Evolutionary conservation across 2,113 vertebrate species (phyloP).

Genomic region (Notechis scutatus): DNA sequence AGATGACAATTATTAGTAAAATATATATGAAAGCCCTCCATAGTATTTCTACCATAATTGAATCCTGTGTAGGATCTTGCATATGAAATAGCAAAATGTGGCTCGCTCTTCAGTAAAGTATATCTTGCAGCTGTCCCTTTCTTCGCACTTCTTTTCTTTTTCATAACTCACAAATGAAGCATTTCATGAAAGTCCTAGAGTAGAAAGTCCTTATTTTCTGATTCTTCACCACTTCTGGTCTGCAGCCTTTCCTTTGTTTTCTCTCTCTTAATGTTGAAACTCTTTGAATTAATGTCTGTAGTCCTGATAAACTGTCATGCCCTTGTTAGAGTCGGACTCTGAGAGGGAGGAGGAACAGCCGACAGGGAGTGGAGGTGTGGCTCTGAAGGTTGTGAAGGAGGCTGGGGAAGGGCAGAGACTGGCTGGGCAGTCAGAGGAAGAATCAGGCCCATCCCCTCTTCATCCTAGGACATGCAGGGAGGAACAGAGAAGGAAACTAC

Average conservation of each 20-base stretch:
- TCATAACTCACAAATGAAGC: not conserved
- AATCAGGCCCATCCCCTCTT: too few relatives aligned
- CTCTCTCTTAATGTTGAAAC: not conserved
- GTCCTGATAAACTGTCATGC: too few relatives aligned
- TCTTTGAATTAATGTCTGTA: not conserved
- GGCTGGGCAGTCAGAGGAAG: too few relatives aligned
- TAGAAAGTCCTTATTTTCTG: not conserved
- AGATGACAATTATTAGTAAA: not conserved
- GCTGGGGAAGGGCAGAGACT: too few relatives aligned
- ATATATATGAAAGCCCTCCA: not conserved
- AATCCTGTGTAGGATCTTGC: not conserved
- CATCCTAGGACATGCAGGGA: too few relatives aligned
- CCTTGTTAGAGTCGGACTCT: too few relatives aligned
- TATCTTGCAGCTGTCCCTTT: not conserved
- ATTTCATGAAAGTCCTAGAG: not conserved
- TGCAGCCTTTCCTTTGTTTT: not conserved
- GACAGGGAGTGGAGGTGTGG: too few relatives aligned
- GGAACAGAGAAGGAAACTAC: too few relatives aligned
- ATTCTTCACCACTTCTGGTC: not conserved
- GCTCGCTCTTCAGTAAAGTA: not conserved
- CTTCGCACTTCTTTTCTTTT: not conserved
- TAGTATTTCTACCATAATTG: not conserved
- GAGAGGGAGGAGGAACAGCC: too few relatives aligned
- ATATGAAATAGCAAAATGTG: not conserved
- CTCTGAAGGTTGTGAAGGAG: too few relatives aligned